phyloP scores from a whole-genome alignment of 2,113 vertebrate species.

The Sinocyclocheilus anshuiensis region DNA sequence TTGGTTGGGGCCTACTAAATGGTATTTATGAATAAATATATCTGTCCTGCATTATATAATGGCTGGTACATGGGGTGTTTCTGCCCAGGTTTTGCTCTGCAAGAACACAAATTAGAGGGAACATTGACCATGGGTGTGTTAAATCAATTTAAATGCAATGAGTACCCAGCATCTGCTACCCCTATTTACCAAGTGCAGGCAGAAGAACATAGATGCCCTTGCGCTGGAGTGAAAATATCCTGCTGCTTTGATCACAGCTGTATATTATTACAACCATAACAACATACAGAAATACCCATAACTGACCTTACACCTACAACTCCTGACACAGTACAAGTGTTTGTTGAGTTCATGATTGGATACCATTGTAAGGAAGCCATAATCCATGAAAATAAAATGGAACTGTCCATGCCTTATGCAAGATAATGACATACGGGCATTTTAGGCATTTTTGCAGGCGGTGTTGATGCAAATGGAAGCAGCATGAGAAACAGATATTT shows the following conservation, averaged over 20 bases:
- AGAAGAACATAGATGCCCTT: not conserved
- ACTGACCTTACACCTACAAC: not conserved
- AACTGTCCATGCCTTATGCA: not conserved
- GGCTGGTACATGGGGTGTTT: not conserved
- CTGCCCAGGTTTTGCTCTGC: not conserved
- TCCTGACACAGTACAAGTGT: not conserved
- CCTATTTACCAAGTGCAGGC: not conserved
- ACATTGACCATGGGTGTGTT: not conserved
- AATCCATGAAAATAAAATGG: not conserved
- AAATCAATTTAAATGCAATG: constrained; percentile 19
- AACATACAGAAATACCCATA: not conserved
- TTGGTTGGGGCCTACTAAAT: not conserved
- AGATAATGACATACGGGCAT: not conserved
- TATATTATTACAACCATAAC: not conserved
- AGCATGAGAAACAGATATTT: constrained; percentile 4
- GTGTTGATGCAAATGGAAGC: not conserved
- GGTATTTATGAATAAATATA: not conserved
- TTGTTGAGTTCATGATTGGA: constrained; percentile 3
- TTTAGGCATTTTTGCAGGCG: not conserved
- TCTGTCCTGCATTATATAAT: not conserved
- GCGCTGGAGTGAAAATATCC: not conserved
- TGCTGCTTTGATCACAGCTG: constrained; percentile 7
- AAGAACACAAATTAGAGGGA: not conserved
- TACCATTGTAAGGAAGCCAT: not conserved
- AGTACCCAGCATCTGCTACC: not conserved